These are phyloP conservation scores for Malaclemys terrapin DNA, from an alignment of 2,113 vertebrate genomes.

Conservation along the genomic window DNA sequence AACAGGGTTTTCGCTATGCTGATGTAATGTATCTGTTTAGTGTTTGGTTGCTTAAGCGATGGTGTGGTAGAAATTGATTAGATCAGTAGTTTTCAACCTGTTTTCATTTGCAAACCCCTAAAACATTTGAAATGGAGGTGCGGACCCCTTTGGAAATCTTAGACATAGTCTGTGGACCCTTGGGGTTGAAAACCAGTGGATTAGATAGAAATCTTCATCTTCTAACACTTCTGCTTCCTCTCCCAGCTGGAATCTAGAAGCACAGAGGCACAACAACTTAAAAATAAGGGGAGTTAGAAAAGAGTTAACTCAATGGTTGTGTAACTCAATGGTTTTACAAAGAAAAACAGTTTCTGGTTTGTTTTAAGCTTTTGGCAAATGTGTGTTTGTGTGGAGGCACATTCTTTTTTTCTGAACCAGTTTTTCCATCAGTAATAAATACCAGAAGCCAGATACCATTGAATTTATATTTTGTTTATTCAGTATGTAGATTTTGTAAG, in stretches of 20 bases:
- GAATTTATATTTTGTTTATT: background rate
- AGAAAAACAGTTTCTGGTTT: background rate
- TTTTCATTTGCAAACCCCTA: no score
- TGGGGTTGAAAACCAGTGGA: no score
- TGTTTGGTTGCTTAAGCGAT: background rate
- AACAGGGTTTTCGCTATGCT: background rate
- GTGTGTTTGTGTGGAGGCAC: background rate
- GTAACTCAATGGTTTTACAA: background rate
- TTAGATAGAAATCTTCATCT: no score
- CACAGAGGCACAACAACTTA: background rate
- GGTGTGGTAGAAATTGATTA: background rate
- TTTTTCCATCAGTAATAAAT: background rate
- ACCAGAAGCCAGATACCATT: background rate
- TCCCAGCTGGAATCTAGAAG: background rate
- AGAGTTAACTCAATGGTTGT: background rate
- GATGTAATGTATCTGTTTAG: background rate
- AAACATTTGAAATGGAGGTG: no score
- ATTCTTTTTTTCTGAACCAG: background rate
- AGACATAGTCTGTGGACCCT: no score
- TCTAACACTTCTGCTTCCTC: background rate
- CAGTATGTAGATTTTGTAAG: background rate
- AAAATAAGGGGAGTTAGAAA: background rate
- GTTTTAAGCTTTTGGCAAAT: background rate
- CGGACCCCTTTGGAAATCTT: no score
- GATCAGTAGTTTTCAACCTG: background rate